Base-by-base conservation (phyloP, 2,888 invertebrate species). In the Entomobrya multifasciata region DNA sequence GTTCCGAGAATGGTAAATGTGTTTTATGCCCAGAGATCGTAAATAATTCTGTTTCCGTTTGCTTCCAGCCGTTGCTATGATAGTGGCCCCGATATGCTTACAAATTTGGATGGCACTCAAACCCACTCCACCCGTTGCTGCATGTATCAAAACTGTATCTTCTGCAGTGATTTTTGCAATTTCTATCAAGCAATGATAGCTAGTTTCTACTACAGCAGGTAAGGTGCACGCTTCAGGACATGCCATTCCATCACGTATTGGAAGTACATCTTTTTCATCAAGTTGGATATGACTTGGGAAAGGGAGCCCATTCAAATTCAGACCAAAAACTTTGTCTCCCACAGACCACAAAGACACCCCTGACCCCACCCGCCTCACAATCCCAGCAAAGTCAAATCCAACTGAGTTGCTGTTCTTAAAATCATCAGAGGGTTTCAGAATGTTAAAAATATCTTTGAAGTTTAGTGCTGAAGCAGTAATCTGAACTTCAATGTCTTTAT, bases 381-480 rank as follows among this genome's bases (percentile, higher is more conserved):
- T 55, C 0, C 89, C 89, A n/a, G 85, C 44, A 30, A 77, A 86
- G 49, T 88, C 88, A 20, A 82, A 44, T 0, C 88, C 88, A 0
- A 87, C 79, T 0, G 83, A 20, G 22, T 88, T 86, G 13, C 27
- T 8, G 13, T 77, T 60, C 15, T 65, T 70, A 60, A 88, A 88
- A 6, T 83, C 30, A 5, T 70, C 78, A 0, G 67, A 22, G 3
- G 88, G 88, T 17, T 88, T 88, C 0, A 88, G n/a, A 5, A 88
- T 60, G 6, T 20, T 83, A 3, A 88, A 67, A 13, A 88, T 41
- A 41, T 88, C 88, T 11, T 76, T 25, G 30, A 86, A 88, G 30
- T 88, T 88, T 0, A 88, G 55, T 17, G 87, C 83, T 4, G 57
- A 84, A 11, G 88, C 65, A 22, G 80, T 87, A 36, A 88, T 81